Evolutionary conservation across 2,797 vertebrate species (phyloP), one percentile per base, ranked within the genome.

Genomic region (Smutsia temminckii): DNA sequence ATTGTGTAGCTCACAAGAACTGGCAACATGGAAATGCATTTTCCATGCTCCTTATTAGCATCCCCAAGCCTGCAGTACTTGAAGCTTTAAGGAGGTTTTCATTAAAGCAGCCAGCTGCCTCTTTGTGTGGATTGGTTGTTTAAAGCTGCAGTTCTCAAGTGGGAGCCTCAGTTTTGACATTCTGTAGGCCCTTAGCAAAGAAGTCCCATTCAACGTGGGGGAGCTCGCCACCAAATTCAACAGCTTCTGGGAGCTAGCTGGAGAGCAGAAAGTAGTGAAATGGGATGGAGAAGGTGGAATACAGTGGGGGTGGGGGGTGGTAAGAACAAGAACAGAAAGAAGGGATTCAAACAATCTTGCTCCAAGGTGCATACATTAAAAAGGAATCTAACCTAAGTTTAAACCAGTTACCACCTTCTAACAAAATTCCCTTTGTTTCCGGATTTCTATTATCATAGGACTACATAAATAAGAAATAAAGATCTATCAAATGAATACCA

Each of bases 91-190:
- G 96, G 98, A 97, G 97, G 97, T 98, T 98, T 98, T 98, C 98
- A 98, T 98, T 98, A 98, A 98, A 98, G 97, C 97, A 97, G 97
- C 97, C 98, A 98, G 98, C 98, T 98, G 98, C 98, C 97, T 98
- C 98, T 98, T 98, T 98, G 98, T 98, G 97, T 97, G 96, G 95
- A 97, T 95, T 98, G 97, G 97, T 95, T 98, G 98, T 96, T 98
- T 97, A 84, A 98, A 98, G 97, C 98, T 97, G 97, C 96, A 97
- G 95, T 97, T 98, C 97, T 98, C 97, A 98, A 98, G 96, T 95
- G 84, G 77, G 93, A 97, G 97, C 98, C 98, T 98, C 98, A 98
- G 98, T 98, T 98, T 98, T 98, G 97, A 98, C 97, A 97, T 96
- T 98, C 98, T 97, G 97, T 96, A 98, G 98, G 98, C 98, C 97